A percentile compares a stretch with the other conserved stretches of the same genome.
These are phyloP conservation scores for Odontophorus gujanensis DNA, from an alignment of 2,113 vertebrate genomes.

Conservation along the genomic window DNA sequence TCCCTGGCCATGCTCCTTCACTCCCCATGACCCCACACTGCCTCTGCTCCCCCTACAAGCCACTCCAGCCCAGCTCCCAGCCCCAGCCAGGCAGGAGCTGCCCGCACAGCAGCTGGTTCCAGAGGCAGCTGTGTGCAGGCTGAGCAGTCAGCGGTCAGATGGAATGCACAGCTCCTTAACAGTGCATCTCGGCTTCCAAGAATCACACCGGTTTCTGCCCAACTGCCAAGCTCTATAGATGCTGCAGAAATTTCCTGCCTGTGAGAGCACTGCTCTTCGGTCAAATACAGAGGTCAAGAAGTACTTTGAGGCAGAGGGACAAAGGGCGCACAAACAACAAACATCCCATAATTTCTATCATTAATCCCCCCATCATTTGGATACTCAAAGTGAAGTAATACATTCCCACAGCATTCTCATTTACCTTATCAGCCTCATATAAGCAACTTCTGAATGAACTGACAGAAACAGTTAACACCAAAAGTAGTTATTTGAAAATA, in stretches of 20 bases:
- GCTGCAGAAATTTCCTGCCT: not conserved
- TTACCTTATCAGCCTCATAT: not conserved
- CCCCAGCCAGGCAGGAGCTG: not conserved
- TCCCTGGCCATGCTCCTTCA: not conserved
- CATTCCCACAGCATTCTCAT: not conserved
- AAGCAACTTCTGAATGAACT: not conserved
- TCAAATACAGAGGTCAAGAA: not conserved
- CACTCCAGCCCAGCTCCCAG: not conserved
- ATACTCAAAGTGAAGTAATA: not conserved
- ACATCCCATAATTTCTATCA: not conserved
- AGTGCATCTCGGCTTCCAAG: not conserved
- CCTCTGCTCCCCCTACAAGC: not conserved
- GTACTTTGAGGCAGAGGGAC: rapidly evolving
- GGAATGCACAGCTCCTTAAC: rapidly evolving
- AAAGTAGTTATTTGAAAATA: not conserved
- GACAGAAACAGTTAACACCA: not conserved
- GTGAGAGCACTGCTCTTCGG: not conserved
- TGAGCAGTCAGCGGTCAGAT: not conserved
- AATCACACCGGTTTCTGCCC: not conserved
- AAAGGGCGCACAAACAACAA: not conserved
- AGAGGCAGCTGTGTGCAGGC: rapidly evolving
- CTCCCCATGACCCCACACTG: rapidly evolving
- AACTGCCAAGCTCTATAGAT: not conserved
- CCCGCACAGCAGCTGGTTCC: rapidly evolving
- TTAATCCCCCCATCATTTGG: not conserved